Evolutionary conservation across 2,888 invertebrate species (phyloP).

Genomic region (Subacronicta megacephala): DNA sequence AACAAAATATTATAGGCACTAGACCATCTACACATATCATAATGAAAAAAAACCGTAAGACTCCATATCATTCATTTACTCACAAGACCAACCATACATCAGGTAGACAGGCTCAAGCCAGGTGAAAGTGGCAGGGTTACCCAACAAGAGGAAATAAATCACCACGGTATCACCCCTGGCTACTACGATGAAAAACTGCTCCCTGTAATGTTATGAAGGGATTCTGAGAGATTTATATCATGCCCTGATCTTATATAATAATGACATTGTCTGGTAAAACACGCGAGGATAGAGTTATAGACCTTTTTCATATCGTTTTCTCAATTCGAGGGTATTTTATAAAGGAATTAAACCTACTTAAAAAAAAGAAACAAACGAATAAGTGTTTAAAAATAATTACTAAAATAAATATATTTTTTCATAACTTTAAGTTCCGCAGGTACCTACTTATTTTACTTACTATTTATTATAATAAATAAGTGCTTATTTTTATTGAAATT

Average conservation of each 20-base stretch:
- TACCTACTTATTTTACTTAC: too few species aligned
- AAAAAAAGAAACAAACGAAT: too few species aligned
- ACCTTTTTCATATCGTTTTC: too few species aligned
- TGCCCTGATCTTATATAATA: slow-evolving; percentile 48
- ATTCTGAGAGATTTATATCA: slow-evolving; percentile 50
- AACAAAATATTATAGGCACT: too few species aligned
- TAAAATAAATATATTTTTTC: too few species aligned
- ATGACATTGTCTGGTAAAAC: slow-evolving; percentile 36
- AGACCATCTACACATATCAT: too few species aligned
- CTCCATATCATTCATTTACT: slow-evolving; percentile 3
- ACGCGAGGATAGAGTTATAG: slow-evolving; percentile 6
- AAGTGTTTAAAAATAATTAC: too few species aligned
- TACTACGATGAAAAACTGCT: slow-evolving; percentile 58
- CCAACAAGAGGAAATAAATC: slow-evolving; percentile 60
- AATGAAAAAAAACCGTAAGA: neutral
- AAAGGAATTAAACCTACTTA: too few species aligned
- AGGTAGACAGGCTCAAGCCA: slow-evolving; percentile 28
- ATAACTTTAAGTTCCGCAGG: too few species aligned
- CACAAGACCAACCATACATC: slow-evolving; percentile 32
- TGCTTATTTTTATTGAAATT: too few species aligned
- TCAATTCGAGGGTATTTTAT: too few species aligned
- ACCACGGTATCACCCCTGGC: slow-evolving; percentile 45
- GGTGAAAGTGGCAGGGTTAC: slow-evolving; percentile 52
- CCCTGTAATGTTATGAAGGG: slow-evolving; percentile 48
- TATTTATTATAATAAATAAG: too few species aligned